phyloP scores from a whole-genome alignment of 2,888 invertebrate species.

The Cyclophora punctaria region DNA sequence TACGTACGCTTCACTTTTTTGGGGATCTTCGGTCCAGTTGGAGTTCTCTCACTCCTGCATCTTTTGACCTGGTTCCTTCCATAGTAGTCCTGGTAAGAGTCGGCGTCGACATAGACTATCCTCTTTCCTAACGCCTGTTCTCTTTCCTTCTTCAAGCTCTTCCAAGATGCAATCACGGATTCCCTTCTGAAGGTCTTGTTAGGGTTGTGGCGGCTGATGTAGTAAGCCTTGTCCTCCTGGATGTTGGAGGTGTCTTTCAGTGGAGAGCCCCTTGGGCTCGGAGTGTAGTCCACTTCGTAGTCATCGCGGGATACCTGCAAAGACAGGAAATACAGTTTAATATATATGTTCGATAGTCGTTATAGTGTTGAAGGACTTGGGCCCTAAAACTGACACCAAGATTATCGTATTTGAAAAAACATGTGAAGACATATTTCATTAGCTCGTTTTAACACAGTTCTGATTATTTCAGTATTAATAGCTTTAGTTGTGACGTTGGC shows the following conservation, averaged over 20 bases:
- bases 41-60: slow-evolving; percentile 62
- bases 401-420: too few species aligned
- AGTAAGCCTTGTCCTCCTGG: slow-evolving; percentile 55
- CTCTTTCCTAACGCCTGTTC: slow-evolving; percentile 65
- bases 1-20: slow-evolving; percentile 67
- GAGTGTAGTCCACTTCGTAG: slow-evolving; percentile 61
- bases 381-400: too few species aligned
- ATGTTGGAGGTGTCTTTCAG: slow-evolving; percentile 66
- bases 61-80: slow-evolving; percentile 65
- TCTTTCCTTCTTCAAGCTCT: slow-evolving; percentile 65
- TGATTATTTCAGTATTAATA: slow-evolving; percentile 40
- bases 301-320: slow-evolving; percentile 69
- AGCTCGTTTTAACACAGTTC: neutral
- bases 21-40: slow-evolving; percentile 41
- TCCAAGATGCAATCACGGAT: slow-evolving; percentile 71
- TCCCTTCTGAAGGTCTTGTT: slow-evolving; percentile 69
- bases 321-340: slow-evolving; percentile 23
- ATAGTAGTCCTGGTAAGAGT: slow-evolving; percentile 60
- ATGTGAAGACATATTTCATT: neutral
- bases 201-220: slow-evolving; percentile 68
- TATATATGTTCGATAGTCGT: too few species aligned
- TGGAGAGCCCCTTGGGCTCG: slow-evolving; percentile 61
- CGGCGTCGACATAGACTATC: slow-evolving; percentile 59
- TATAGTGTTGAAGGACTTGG: too few species aligned
- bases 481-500: slow-evolving; percentile 33